Conservation (phyloP, 2,797 vertebrate species). For the Argentina silus region DNA sequence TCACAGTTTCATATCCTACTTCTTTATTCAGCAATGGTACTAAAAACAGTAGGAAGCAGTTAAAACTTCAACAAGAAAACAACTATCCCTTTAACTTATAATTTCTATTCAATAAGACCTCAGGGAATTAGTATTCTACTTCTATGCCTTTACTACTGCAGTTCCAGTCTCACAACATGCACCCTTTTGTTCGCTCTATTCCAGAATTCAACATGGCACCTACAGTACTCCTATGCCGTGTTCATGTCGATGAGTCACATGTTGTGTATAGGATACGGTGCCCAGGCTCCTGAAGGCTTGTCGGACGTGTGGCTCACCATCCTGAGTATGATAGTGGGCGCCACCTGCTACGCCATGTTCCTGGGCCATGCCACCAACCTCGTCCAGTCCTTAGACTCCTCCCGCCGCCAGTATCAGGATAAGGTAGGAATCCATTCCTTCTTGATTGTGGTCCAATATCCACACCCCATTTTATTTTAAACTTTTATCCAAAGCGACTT, state of each 20-base stretch:
- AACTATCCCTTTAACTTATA: no score
- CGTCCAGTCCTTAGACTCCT: constrained; percentile 93
- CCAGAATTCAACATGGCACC: constrained; percentile 93
- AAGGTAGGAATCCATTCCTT: constrained; percentile 72
- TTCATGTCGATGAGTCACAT: constrained; percentile 99
- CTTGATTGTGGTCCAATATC: no score
- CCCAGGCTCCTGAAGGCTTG: constrained; percentile 88
- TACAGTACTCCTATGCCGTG: constrained; percentile 91
- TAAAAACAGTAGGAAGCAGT: no score
- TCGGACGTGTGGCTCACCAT: constrained; percentile 91
- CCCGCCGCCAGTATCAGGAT: constrained; percentile 95
- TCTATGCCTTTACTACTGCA: background rate
- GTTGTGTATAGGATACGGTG: constrained; percentile 94
- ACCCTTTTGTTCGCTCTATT: background rate
- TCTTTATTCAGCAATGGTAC: no score
- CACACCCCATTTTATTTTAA: no score
- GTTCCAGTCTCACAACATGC: background rate
- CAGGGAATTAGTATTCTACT: background rate
- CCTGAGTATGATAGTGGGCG: constrained; percentile 94
- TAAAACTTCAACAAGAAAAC: no score
- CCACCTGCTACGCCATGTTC: constrained; percentile 98
- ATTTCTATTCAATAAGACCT: background rate
- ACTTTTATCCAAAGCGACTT: no score
- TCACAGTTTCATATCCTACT: no score
- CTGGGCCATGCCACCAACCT: constrained; percentile 92